phyloP scores from a whole-genome alignment of 2,797 vertebrate genomes.

The Choloepus didactylus region DNA sequence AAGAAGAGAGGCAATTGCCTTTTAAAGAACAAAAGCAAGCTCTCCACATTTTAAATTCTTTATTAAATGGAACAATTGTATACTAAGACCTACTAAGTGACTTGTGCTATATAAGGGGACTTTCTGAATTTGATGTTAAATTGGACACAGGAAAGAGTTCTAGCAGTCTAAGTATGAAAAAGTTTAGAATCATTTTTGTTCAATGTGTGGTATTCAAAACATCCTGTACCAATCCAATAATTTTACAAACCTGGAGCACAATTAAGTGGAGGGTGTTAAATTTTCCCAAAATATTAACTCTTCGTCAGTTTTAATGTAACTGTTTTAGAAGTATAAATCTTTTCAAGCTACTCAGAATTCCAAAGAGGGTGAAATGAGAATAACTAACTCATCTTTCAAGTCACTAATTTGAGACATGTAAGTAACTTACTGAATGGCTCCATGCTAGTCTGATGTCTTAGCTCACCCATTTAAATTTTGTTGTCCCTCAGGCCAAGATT shows the following conservation, averaged over 20 bases:
- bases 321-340: slow-evolving; percentile 53
- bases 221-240: not conserved
- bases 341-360: slow-evolving; percentile 51
- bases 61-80: slow-evolving; percentile 4
- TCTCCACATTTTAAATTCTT: slow-evolving; percentile 25
- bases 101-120: not conserved
- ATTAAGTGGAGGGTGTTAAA: slow-evolving; percentile 38
- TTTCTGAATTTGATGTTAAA: slow-evolving; percentile 13
- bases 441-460: slow-evolving; percentile 1
- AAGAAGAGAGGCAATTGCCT: not conserved
- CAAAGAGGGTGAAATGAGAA: slow-evolving; percentile 39
- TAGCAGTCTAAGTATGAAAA: not conserved
- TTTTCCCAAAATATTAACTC: slow-evolving; percentile 15
- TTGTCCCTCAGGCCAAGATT: slow-evolving; percentile 46
- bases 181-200: slow-evolving; percentile 15
- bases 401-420: slow-evolving; percentile 1
- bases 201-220: not conserved
- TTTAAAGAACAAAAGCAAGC: slow-evolving; percentile 53
- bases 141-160: slow-evolving; percentile 21
- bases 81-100: not conserved
- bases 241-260: slow-evolving; percentile 19
- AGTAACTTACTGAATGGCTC: slow-evolving; percentile 16
- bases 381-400: slow-evolving; percentile 45
- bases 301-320: slow-evolving; percentile 56
- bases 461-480: slow-evolving; percentile 21